Evolutionary conservation across 2,888 invertebrate genomes (phyloP), one percentile per base, ranked within the genome.

Genomic region (Mystacides longicornis): DNA sequence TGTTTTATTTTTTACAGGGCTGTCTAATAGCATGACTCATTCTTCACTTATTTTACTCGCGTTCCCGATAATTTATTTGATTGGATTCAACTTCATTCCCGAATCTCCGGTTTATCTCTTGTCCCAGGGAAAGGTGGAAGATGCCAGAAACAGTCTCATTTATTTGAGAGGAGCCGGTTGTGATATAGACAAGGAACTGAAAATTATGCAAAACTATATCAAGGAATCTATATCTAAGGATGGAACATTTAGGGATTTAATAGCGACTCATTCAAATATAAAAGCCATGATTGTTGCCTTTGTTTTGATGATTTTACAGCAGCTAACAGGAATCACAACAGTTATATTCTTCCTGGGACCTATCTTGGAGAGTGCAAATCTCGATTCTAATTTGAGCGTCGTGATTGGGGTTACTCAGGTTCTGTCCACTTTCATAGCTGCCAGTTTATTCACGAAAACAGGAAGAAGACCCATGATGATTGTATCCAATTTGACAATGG

Each of bases 81-180:
- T 75, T 1, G 74, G 72, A 1, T 79, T 82, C 66, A 75, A 80
- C n/a, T 78, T 82, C 59, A 75, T 88, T 56, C 88, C 88, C 0
- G 89, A 89, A 68, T 85, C 86, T 0, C 87, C 89, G 0, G 75
- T 81, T 2, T 82, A 81, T 66, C 69, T 83, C 27, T 70, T 79
- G 65, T 74, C 77, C 7, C 79, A 79, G 63, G 78, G 77, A 3
- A 76, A 79, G 63, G 68, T 67, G 37, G 67, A 71, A 27, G 82
- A 81, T 63, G 87, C 87, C 1, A 73, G 79, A 59, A 71, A 75
- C 21, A 78, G 85, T 1, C 65, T 88, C 54, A 69, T 74, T 18
- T 82, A 81, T 71, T 78, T 85, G 59, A 70, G 86, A 64, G 85
- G 85, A 18, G 71, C 78, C 2, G 75, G 79, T 63, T 80, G 80